Base-by-base conservation (phyloP, 1,140 invertebrate genomes). In the Dendrolimus kikuchii region DNA sequence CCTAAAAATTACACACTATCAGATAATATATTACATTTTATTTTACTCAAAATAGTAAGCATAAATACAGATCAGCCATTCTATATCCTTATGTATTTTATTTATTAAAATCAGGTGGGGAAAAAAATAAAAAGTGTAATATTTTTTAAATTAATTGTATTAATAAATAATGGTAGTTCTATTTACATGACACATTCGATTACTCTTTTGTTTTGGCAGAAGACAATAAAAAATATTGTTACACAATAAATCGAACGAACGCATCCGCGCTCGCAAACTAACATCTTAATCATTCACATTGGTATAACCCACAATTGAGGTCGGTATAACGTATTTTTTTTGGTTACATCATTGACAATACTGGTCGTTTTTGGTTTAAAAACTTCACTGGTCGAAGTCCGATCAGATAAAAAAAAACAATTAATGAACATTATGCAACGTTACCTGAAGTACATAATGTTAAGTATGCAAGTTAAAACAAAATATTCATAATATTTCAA, bases 131-230 rank as follows among this genome's bases (percentile, higher is more conserved):
- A 83, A 70, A 68, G 65, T 43, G 42, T 57, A 68, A 53, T 62
- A 57, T 68, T 73, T 83, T 84, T 86, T 84, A 81, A 86, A 86
- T 84, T 84, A 62, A 86, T 84, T 86, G 79, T 86, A 86, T 86
- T 86, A 86, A 86, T 86, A 86, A 86, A 86, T 86, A 86, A 84
- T 86, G 83, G 83, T 86, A 84, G 81, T 83, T 86, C 74, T 86
- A 86, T 86, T 84, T 86, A 86, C 83, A 86, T 84, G 83, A 86
- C 83, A 86, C 83, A 82, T 75, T 84, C 62, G 72, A 72, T 75
- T 74, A 74, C 66, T 74, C 78, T 84, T 78, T 84, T 84, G 79
- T 84, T 86, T 86, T 84, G 80, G 83, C 81, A 84, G 81, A 86
- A 83, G 74, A 83, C 77, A 82, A 77, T 79, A 65, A 80, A 65